Evolutionary conservation across 35 echinoderm and acorn worm genomes (phyloP).

Genomic region (Anneissia japonica): DNA sequence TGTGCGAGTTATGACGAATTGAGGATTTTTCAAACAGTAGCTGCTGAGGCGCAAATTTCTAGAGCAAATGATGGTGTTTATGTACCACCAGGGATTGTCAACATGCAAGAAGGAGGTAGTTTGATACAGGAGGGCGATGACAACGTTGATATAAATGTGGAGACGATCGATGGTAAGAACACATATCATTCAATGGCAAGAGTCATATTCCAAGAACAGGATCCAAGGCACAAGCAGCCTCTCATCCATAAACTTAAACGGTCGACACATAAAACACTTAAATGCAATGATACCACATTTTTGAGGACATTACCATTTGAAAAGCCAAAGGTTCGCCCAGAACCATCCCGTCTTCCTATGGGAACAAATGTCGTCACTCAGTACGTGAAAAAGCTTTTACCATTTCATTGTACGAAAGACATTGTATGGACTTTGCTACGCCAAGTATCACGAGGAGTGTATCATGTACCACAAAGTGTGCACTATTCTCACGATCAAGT

Average conservation of each 20-base stretch:
- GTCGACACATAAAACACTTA: not conserved
- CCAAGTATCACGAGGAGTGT: not conserved
- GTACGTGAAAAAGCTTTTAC: not conserved
- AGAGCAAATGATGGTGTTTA: conserved; percentile 6
- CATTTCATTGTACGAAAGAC: not conserved
- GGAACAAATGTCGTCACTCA: not conserved
- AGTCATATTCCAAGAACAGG: conserved; percentile 9
- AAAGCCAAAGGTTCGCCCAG: not conserved
- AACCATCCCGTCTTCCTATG: not conserved
- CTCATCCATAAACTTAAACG: too few relatives aligned
- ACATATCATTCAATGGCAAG: conserved; percentile 22
- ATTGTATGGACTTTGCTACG: not conserved
- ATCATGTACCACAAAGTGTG: not conserved
- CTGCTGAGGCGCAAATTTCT: not conserved
- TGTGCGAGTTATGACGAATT: conserved; percentile 19
- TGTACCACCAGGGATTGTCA: conserved; percentile 1
- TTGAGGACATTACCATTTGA: not conserved
- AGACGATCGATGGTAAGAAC: conserved; percentile 31
- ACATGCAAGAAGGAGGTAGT: not conserved
- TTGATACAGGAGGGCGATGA: conserved; percentile 15
- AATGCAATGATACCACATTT: not conserved
- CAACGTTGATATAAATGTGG: conserved; percentile 22
- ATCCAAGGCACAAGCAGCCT: not conserved
- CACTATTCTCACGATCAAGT: not conserved
- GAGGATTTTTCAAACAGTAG: not conserved